Evolutionary conservation across 2,797 vertebrate genomes (phyloP).

Genomic region (Enteromius trimaculatus): DNA sequence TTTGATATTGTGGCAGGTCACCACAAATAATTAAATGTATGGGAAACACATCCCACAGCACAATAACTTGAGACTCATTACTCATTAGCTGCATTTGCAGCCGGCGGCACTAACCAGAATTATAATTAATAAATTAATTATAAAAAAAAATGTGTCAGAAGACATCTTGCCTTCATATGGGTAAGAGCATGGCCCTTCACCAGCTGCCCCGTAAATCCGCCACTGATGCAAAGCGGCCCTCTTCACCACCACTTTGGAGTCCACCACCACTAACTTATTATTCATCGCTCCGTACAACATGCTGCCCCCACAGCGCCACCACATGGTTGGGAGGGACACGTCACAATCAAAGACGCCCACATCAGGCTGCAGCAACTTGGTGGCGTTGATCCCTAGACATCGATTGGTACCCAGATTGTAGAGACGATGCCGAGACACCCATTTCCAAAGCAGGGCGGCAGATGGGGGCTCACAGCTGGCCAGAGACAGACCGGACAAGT

Average conservation of each 20-base stretch:
- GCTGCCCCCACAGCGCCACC: conserved; percentile 85
- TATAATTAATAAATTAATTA: too few relatives aligned
- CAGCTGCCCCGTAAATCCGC: conserved; percentile 79
- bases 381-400: conserved; percentile 88
- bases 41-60: too few relatives aligned
- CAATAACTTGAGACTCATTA: too few relatives aligned
- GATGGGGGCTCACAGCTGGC: conserved; percentile 81
- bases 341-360: conserved; percentile 85
- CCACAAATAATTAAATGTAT: too few relatives aligned
- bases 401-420: conserved; percentile 85
- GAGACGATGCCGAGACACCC: conserved; percentile 88
- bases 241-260: conserved; percentile 78
- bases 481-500: conserved; percentile 76
- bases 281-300: conserved; percentile 76
- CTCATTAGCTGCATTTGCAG: too few relatives aligned
- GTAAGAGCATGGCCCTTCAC: conserved; percentile 84
- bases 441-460: conserved; percentile 90
- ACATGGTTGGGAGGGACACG: conserved; percentile 71
- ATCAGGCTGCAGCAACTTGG: conserved; percentile 69
- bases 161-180: conserved; percentile 84
- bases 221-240: conserved; percentile 73
- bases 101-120: too few relatives aligned
- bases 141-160: background rate
- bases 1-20: too few relatives aligned
- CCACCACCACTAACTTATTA: conserved; percentile 78